Conservation (phyloP, 2,113 vertebrate genomes). For the Ammodytes dubius region DNA sequence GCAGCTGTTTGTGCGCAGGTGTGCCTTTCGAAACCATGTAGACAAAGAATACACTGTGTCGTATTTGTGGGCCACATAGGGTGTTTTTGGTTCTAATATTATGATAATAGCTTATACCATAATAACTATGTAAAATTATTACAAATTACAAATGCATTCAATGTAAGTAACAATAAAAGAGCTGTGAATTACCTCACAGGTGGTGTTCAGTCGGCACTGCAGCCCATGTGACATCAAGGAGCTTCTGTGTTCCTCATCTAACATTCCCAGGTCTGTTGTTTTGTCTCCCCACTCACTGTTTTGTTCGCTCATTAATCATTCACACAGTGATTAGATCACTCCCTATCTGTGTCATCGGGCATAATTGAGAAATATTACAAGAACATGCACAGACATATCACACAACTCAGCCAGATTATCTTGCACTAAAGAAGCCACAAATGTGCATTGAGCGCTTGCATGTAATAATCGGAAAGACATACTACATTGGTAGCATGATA, state of each 20-base stretch:
- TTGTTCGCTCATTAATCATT: neutral
- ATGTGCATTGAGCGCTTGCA: neutral
- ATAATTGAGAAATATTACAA: neutral
- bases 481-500: neutral
- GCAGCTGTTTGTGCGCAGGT: conserved; percentile 55
- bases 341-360: neutral
- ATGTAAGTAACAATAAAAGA: neutral
- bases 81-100: conserved; percentile 4
- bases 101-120: neutral
- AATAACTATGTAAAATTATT: neutral
- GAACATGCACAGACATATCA: neutral
- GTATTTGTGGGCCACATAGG: neutral
- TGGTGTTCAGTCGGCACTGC: conserved; percentile 86
- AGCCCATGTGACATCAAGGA: conserved; percentile 88
- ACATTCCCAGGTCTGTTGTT: conserved; percentile 82
- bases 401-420: neutral
- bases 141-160: neutral
- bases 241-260: conserved; percentile 85
- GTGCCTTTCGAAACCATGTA: neutral
- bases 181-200: conserved; percentile 67
- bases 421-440: neutral
- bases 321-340: neutral
- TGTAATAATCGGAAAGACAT: neutral
- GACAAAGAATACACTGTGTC: conserved; percentile 1
- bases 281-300: neutral